These are phyloP conservation scores for Tangara arthus DNA, from an alignment of 2,797 vertebrate species.

Conservation along the genomic window DNA sequence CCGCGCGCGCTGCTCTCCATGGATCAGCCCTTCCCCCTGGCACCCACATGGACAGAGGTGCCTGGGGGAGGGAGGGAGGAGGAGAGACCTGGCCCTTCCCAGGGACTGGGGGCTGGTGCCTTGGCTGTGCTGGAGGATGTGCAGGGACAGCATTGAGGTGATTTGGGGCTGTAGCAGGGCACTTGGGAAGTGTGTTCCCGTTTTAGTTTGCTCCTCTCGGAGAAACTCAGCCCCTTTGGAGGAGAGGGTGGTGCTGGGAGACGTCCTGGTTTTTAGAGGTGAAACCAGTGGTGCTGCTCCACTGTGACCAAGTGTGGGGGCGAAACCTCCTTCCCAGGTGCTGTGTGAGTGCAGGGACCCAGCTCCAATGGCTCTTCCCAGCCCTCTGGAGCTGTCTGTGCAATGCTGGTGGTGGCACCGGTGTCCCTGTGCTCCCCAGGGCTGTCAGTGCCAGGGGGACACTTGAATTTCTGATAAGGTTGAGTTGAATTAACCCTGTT, in stretches of 20 bases:
- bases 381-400: constrained; percentile 2
- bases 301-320: background rate
- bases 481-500: background rate
- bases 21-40: background rate
- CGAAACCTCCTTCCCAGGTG: background rate
- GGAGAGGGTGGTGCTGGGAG: background rate
- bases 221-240: background rate
- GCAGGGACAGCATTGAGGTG: background rate
- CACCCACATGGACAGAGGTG: background rate
- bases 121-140: background rate
- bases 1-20: background rate
- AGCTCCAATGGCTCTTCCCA: background rate
- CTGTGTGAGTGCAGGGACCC: background rate
- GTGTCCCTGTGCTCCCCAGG: background rate
- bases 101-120: background rate
- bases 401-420: background rate
- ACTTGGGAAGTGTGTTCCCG: accelerated
- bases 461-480: background rate
- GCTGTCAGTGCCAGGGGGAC: background rate
- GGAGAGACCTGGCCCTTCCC: background rate
- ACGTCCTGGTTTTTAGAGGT: background rate
- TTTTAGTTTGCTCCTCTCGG: background rate
- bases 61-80: background rate
- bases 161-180: background rate
- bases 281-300: background rate